Conservation (phyloP, 1,140 invertebrate species). For the Ectropis grisescens region DNA sequence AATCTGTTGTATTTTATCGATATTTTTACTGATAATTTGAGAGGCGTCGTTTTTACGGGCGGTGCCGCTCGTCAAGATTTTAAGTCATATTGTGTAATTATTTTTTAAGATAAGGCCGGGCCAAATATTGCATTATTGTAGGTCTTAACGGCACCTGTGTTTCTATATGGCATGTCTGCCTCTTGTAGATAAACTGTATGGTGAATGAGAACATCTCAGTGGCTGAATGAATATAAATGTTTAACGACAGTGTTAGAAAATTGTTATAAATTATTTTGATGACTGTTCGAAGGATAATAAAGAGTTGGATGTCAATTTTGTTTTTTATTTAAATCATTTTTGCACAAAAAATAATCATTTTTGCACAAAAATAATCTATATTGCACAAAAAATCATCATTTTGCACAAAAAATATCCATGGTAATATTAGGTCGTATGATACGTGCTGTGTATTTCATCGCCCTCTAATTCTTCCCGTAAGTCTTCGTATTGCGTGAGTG, state of each 20-base stretch:
- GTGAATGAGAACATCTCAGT: conserved; percentile 59
- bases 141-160: conserved; percentile 46
- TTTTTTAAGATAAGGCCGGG: conserved; percentile 65
- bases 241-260: conserved; percentile 70
- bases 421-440: no score
- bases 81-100: conserved; percentile 67
- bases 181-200: conserved; percentile 34
- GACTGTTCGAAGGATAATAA: conserved; percentile 73
- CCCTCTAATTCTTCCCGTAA: no score
- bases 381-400: no score
- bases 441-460: no score
- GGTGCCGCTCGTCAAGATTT: conserved; percentile 29
- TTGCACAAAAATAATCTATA: no score
- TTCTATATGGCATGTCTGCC: conserved; percentile 39
- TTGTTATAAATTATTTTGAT: conserved; percentile 74
- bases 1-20: conserved; percentile 67
- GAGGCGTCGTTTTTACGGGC: conserved; percentile 26
- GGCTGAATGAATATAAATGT: conserved; percentile 65
- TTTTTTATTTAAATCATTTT: conserved; percentile 27
- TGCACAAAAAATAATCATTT: conserved; percentile 2
- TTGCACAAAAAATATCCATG: no score
- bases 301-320: conserved; percentile 69
- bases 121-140: conserved; percentile 65
- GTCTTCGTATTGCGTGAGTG: no score
- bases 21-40: conserved; percentile 59